phyloP scores from a whole-genome alignment of 2,888 invertebrate genomes.

The Aplocera efformata region DNA sequence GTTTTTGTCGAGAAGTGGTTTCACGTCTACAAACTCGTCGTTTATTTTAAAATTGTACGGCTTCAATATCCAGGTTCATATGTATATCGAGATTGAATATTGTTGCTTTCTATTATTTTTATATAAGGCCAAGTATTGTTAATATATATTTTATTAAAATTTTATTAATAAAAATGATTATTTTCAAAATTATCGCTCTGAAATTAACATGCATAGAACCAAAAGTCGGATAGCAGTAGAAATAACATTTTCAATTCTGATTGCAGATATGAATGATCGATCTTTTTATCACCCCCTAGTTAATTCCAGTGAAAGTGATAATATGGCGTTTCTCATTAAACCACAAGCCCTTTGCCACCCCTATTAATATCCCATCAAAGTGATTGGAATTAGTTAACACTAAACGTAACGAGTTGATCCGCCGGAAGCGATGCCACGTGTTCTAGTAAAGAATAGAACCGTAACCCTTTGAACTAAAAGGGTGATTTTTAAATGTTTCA shows the following conservation, averaged over 20 bases:
- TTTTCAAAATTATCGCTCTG: no score
- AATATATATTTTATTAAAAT: no score
- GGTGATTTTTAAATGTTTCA: constrained; percentile 12
- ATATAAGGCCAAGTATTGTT: no score
- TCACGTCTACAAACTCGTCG: constrained; percentile 25
- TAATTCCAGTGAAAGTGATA: constrained; percentile 11
- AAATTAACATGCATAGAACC: no score
- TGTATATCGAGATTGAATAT: constrained; percentile 12
- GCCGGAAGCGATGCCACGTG: constrained; percentile 52
- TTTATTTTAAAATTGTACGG: constrained; percentile 29
- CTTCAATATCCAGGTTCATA: no score
- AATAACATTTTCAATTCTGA: no score
- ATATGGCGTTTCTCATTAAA: constrained; percentile 23
- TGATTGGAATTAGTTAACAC: constrained; percentile 61
- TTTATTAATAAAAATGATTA: no score
- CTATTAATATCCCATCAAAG: constrained; percentile 60
- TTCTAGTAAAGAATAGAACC: constrained; percentile 3
- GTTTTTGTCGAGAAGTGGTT: constrained; percentile 42
- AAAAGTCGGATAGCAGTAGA: no score
- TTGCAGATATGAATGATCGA: no score
- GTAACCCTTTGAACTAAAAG: constrained; percentile 12
- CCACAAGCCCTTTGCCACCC: constrained; percentile 33
- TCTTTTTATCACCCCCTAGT: no score
- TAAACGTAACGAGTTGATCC: constrained; percentile 60
- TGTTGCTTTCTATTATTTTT: constrained; percentile 2